Percentiles rank a stretch among this genome's conserved stretches.
phyloP scores from a whole-genome alignment of 2,113 vertebrate genomes.

The Coreoperca whiteheadi region DNA sequence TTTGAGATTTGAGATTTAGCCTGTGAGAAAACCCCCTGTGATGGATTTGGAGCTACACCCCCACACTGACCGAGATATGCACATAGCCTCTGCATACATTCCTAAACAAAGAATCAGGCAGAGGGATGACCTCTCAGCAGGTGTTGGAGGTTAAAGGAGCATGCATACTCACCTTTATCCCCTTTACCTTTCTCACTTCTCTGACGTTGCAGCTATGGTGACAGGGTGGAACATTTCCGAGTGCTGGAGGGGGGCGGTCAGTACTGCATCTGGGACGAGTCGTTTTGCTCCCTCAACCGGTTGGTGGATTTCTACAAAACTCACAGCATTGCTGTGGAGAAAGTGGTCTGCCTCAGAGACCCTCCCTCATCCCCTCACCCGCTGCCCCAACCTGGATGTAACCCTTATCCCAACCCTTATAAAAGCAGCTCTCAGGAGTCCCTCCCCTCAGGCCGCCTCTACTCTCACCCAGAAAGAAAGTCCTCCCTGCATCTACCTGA shows the following conservation, averaged over 20 bases:
- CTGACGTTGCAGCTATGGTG: conserved; percentile 83
- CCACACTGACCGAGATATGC: background rate
- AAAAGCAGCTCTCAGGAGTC: conserved; percentile 67
- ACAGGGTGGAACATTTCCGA: conserved; percentile 92
- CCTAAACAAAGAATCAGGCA: background rate
- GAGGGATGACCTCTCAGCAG: conserved; percentile 24
- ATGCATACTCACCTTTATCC: background rate
- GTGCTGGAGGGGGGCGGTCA: conserved; percentile 89
- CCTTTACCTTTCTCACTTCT: background rate
- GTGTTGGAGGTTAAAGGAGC: background rate
- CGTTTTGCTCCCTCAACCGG: conserved; percentile 91
- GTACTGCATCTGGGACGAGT: conserved; percentile 93
- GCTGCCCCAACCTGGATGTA: conserved; percentile 40
- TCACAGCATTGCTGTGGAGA: conserved; percentile 86
- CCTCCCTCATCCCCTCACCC: conserved; percentile 45
- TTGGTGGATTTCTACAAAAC: conserved; percentile 92
- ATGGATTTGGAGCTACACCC: background rate
- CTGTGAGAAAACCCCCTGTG: background rate
- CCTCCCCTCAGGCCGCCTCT: conserved; percentile 35
- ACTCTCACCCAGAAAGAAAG: conserved; percentile 42
- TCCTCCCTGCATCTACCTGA: conserved; percentile 37
- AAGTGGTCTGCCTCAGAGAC: conserved; percentile 87
- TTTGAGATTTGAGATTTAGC: background rate
- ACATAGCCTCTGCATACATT: background rate
- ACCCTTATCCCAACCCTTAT: conserved; percentile 80